phyloP scores from a whole-genome alignment of 92 coral and sea anemone genomes.

The Epizoanthus ramosus region DNA sequence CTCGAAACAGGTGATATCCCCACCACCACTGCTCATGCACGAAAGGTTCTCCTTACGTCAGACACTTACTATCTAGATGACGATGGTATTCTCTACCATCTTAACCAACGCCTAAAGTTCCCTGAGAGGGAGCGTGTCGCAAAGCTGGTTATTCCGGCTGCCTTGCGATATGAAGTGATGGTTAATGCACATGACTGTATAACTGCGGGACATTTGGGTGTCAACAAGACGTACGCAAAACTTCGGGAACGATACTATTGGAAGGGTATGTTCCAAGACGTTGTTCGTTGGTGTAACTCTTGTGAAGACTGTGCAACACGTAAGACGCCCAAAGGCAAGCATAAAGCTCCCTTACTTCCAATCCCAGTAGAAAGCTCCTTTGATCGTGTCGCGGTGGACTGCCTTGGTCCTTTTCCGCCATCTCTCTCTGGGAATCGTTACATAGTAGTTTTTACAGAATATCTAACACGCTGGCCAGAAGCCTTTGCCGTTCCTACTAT shows the following conservation, averaged over 20 bases:
- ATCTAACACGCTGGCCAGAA: slow-evolving; percentile 70
- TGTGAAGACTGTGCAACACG: slow-evolving; percentile 55
- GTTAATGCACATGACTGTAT: slow-evolving; percentile 52
- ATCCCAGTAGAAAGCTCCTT: slow-evolving; percentile 51
- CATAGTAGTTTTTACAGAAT: slow-evolving; percentile 61
- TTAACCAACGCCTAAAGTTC: not conserved
- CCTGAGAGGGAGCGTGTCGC: not conserved
- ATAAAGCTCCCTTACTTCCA: slow-evolving; percentile 40
- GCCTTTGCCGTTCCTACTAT: slow-evolving; percentile 57
- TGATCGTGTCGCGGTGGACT: slow-evolving; percentile 20
- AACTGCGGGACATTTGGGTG: slow-evolving; percentile 60
- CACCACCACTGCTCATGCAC: slow-evolving; percentile 1
- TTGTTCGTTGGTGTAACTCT: slow-evolving; percentile 41
- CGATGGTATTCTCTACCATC: slow-evolving; percentile 18
- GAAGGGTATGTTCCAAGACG: slow-evolving; percentile 59
- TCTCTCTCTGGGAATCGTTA: slow-evolving; percentile 57
- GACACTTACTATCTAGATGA: slow-evolving; percentile 47
- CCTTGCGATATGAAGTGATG: slow-evolving; percentile 47
- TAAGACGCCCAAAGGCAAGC: not conserved
- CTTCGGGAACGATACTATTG: slow-evolving; percentile 48
- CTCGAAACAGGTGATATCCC: too few relatives aligned
- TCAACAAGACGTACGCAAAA: slow-evolving; percentile 56
- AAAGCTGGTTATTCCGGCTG: slow-evolving; percentile 49
- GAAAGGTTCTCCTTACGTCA: slow-evolving; percentile 2
- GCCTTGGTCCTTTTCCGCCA: slow-evolving; percentile 56